Evolutionary conservation across 2,888 invertebrate genomes (phyloP), one percentile per base, ranked within the genome.

Genomic region (Coleophora flavipennella): DNA sequence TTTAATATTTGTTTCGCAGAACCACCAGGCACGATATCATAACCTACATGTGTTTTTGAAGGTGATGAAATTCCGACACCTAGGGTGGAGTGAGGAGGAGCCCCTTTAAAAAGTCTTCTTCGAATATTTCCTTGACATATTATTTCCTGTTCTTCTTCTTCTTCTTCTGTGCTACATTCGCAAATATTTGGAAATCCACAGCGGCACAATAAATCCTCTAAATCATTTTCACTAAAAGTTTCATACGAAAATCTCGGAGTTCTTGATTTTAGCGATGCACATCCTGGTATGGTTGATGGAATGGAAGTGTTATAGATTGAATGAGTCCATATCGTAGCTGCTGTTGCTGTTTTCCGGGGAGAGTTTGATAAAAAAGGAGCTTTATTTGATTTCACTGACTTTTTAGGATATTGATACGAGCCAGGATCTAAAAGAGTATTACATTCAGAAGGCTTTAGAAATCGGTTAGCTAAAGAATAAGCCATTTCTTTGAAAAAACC

Each of bases 171-270:
- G 7, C 53, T 42, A 51, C 80, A 80, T 44, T 68, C 66, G 48
- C 81, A 81, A 28, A 51, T 40, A 39, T 48, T 59, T 44, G 60
- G 33, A 42, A 67, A 41, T 13, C 63, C 72, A 51, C 81, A 81
- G 43, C 55, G 63, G 48, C 81, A 81, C 6, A 80, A 46, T 20
- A 75, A 48, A 41, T 60, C 57, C 48, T 73, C 65, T 9, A 74
- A 51, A 43, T 76, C 73, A 55, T 73, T 59, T 45, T 63, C 51
- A 42, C 59, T 67, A 7, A 70, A 54, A 3, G 64, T 52, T 56
- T 77, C 64, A 45, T 79, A 76, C 0, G 73, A 61, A 49, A 83
- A 81, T 31, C 81, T 61, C 13, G 74, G 72, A 1, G 48, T 40
- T 50, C 67, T 79, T 2, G 76, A 72, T 41, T 50, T 62, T 29